Conservation (phyloP, 1,140 invertebrate genomes). For the Diuraphis noxia region DNA sequence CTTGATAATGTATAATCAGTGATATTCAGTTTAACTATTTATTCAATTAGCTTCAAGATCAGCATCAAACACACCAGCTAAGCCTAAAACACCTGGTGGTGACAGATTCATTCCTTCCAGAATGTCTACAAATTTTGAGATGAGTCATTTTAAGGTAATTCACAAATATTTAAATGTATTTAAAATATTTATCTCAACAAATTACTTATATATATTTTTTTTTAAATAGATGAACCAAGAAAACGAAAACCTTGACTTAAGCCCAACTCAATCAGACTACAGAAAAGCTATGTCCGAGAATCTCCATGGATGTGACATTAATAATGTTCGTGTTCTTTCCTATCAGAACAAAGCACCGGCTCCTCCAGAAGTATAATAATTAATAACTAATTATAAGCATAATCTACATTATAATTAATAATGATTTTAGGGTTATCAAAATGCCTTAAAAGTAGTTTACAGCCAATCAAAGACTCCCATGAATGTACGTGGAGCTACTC, state of each 20-base stretch:
- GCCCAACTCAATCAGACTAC: constrained; percentile 67
- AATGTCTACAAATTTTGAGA: constrained; percentile 84
- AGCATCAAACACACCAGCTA: constrained; percentile 66
- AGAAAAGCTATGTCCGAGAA: constrained; percentile 75
- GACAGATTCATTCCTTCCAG: constrained; percentile 91
- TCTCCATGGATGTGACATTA: constrained; percentile 70
- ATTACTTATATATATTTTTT: neutral
- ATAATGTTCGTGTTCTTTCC: constrained; percentile 71
- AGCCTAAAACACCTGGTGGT: constrained; percentile 72
- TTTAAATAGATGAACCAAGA: constrained; percentile 60
- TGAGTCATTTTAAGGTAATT: constrained; percentile 79
- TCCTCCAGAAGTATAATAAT: constrained; percentile 68
- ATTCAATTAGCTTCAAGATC: constrained; percentile 45
- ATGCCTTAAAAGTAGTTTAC: constrained; percentile 87
- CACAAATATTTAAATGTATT: too few relatives aligned
- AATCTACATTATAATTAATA: neutral
- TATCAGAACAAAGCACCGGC: constrained; percentile 86
- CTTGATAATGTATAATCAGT: neutral
- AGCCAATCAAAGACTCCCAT: constrained; percentile 80
- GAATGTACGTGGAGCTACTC: constrained; percentile 72
- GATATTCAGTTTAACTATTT: neutral
- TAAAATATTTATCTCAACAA: neutral
- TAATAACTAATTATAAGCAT: neutral
- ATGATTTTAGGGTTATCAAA: constrained; percentile 72
- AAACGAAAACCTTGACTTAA: constrained; percentile 64